Evolutionary conservation across 2,113 vertebrate species (phyloP).

Genomic region (Ciconia boyciana): DNA sequence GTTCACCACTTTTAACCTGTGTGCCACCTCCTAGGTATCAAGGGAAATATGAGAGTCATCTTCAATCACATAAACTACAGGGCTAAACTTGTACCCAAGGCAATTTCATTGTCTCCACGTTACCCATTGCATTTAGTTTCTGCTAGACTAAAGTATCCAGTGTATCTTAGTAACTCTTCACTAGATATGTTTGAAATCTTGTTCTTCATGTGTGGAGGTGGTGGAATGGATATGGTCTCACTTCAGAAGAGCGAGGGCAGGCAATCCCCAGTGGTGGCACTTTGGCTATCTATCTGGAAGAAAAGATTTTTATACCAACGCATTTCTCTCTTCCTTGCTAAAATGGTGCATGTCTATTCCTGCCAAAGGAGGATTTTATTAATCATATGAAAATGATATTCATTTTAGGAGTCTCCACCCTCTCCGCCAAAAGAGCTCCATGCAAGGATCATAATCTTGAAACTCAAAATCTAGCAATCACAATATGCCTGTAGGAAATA

Average conservation of each 20-base stretch:
- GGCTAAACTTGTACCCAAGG: background rate
- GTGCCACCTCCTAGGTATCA: background rate
- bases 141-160: background rate
- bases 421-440: background rate
- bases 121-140: background rate
- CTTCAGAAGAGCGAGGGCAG: background rate
- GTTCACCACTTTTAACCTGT: background rate
- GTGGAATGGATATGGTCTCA: background rate
- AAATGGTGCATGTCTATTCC: background rate
- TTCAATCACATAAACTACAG: background rate
- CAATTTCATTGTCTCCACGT: background rate
- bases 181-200: background rate
- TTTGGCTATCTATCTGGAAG: background rate
- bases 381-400: background rate
- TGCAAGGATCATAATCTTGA: background rate
- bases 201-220: fast-evolving
- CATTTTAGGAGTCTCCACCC: background rate
- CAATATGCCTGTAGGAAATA: background rate
- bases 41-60: background rate
- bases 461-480: background rate
- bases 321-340: background rate
- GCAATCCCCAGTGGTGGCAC: background rate
- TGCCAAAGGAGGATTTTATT: background rate
- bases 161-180: background rate
- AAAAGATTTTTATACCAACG: background rate